Percentiles rank a stretch among this genome's conserved stretches.
Evolutionary conservation across 2,888 invertebrate genomes (phyloP).

Genomic region (Mamestra brassicae): DNA sequence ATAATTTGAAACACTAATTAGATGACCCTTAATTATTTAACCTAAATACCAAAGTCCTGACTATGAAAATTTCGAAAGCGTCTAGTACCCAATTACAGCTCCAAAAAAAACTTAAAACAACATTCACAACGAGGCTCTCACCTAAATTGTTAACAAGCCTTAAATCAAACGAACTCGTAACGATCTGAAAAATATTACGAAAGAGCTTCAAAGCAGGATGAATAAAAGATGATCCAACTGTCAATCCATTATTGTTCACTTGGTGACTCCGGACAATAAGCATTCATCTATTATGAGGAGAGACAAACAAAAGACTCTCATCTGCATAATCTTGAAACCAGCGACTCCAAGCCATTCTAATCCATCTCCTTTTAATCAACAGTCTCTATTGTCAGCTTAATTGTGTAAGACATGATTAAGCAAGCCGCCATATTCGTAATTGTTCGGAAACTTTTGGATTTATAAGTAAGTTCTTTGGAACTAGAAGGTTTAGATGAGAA

Average conservation of each 20-base stretch:
- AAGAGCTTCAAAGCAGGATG: conserved; percentile 42
- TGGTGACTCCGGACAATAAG: conserved; percentile 53
- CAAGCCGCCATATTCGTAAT: conserved; percentile 54
- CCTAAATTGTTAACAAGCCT: conserved; percentile 49
- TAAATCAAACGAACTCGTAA: conserved; percentile 41
- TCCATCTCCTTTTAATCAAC: conserved; percentile 72
- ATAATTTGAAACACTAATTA: background rate
- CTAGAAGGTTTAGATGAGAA: conserved; percentile 59
- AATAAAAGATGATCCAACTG: conserved; percentile 62
- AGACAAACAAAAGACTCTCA: conserved; percentile 59
- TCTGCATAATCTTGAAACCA: conserved; percentile 71
- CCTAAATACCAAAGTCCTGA: too few relatives aligned
- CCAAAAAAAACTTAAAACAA: conserved; percentile 9
- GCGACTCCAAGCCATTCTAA: conserved; percentile 67
- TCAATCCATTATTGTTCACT: conserved; percentile 66
- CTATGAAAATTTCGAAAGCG: background rate
- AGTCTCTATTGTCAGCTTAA: conserved; percentile 72
- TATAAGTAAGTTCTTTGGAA: conserved; percentile 62
- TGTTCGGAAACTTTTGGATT: conserved; percentile 63
- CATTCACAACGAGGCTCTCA: conserved; percentile 21
- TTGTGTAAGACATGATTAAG: conserved; percentile 68
- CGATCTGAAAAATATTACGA: conserved; percentile 45
- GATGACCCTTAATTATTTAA: background rate
- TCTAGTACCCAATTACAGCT: conserved; percentile 33
- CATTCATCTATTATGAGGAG: conserved; percentile 54